These are phyloP conservation scores for Strigamia maritima DNA, from an alignment of 2,888 invertebrate species.

Conservation along the genomic window DNA sequence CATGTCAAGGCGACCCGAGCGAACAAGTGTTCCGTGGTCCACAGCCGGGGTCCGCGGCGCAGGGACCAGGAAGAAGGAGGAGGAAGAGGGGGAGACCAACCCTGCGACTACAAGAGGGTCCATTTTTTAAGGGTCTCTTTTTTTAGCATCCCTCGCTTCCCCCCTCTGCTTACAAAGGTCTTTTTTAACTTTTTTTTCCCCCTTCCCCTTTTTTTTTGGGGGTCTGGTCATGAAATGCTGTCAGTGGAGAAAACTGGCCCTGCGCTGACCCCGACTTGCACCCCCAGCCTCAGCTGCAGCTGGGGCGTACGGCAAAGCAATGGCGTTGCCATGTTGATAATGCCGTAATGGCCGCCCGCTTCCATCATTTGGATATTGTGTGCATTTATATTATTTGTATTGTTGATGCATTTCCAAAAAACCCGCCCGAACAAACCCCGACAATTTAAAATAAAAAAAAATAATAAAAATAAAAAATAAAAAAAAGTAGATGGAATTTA, in stretches of 20 bases:
- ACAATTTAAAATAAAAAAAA: background rate
- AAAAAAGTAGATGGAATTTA: background rate
- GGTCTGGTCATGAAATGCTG: conserved; percentile 36
- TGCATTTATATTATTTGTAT: too few species aligned
- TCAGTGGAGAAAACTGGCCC: conserved; percentile 35
- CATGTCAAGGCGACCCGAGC: background rate
- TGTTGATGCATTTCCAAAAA: too few species aligned
- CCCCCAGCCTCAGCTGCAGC: background rate
- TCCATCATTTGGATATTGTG: too few species aligned
- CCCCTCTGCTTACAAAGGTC: conserved; percentile 29
- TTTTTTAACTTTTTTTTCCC: conserved; percentile 34
- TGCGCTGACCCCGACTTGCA: conserved; percentile 15
- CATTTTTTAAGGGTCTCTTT: conserved; percentile 34
- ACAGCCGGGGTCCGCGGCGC: background rate
- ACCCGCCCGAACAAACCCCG: background rate
- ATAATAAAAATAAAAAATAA: background rate
- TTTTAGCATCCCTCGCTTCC: conserved; percentile 17
- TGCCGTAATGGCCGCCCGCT: background rate
- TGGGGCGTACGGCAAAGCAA: background rate
- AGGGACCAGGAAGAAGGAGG: background rate
- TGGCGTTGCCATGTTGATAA: background rate
- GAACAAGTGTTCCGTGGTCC: background rate
- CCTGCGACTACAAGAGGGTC: background rate
- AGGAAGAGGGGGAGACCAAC: background rate
- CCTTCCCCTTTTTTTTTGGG: background rate